Base-by-base conservation (phyloP, 2,113 vertebrate genomes). In the Bubo blakistoni region DNA sequence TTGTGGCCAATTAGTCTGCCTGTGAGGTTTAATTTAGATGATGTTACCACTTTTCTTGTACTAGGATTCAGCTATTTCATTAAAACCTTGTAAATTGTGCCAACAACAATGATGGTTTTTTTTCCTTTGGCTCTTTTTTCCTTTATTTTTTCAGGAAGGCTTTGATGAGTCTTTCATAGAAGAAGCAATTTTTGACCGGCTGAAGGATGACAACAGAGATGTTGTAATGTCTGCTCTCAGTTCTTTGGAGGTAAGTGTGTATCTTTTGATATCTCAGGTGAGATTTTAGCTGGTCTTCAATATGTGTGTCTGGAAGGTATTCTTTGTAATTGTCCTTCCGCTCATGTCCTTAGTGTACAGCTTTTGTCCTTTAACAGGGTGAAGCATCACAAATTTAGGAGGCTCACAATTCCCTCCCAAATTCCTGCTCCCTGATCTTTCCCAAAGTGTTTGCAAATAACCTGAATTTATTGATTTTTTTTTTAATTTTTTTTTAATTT, bases 91-190 rank as follows among this genome's bases (percentile, higher is more conserved):
- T 71, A 55, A 66, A 58, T 30, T 77, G 6, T 69, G 46, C 36
- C 63, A 20, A 8, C 5, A 7, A 57, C 8, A 65, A 61, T 58
- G 0, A 32, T 59, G 36, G 49, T 22, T 55, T 4, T 69, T 80
- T 70, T 18, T 8, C 8, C 4, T 88, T 87, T 51, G 13, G 9
- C 13, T 67, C 18, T 54, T 74, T 73, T 94, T 96, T 49, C 16
- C 30, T 36, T 79, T 52, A n/a, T 54, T 21, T 62, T 81, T 96
- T 96, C 97, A 98, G 98, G 98, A 98, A 78, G 98, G 98, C 81
- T 97, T 99, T 86, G 99, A 99, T 78, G 94, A 98, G 16, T 91
- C 86, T 69, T 99, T 99, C 94, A 97, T 99, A 96, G 98, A 98
- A 92, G 98, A 98, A 78, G 98, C 99, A 19, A 83, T 99, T 92